phyloP scores from a whole-genome alignment of 2,113 vertebrate species.

The Spilogale gracilis region DNA sequence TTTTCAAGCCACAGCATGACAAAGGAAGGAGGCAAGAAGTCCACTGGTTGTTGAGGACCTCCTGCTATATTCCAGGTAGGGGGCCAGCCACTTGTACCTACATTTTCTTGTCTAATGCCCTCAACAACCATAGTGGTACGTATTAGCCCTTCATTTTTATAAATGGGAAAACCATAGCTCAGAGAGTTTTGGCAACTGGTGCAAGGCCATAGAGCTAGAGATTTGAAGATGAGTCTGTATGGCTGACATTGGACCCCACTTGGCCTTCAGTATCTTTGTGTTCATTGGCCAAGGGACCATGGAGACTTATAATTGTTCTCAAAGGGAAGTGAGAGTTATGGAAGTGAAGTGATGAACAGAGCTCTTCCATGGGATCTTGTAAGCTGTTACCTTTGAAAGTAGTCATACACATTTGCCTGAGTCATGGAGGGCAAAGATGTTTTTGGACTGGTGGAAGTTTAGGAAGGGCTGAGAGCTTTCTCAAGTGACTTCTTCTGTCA shows the following conservation, averaged over 20 bases:
- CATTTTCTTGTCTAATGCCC: background rate
- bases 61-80: background rate
- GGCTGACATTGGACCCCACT: background rate
- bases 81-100: background rate
- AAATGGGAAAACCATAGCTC: constrained; percentile 7
- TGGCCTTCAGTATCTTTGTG: background rate
- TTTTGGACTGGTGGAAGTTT: constrained; percentile 1
- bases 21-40: background rate
- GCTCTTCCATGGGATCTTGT: background rate
- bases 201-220: background rate
- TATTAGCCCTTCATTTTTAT: constrained; percentile 14
- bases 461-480: background rate
- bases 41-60: background rate
- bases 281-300: background rate
- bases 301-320: constrained; percentile 53
- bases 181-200: constrained; percentile 7
- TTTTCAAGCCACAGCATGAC: background rate
- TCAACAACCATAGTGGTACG: background rate
- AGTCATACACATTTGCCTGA: background rate
- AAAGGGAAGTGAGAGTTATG: background rate
- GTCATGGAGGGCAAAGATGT: background rate
- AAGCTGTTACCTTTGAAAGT: constrained; percentile 45
- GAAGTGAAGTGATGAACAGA: constrained; percentile 38
- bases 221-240: background rate
- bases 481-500: background rate